Percentiles rank a stretch among this genome's conserved stretches.
These are phyloP conservation scores for Spondyliosoma cantharus DNA, from an alignment of 2,797 vertebrate species.

Conservation along the genomic window DNA sequence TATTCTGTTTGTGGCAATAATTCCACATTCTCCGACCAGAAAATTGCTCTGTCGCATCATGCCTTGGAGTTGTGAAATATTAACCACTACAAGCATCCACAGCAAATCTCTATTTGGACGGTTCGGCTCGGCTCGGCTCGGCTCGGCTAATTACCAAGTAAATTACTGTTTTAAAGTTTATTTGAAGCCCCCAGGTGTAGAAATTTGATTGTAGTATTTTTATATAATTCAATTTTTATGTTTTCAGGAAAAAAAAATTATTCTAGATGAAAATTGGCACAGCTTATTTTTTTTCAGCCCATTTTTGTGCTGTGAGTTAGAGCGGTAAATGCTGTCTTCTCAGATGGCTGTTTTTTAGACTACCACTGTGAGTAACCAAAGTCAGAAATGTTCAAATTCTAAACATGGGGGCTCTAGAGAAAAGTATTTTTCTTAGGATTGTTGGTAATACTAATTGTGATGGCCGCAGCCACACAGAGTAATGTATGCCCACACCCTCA, in stretches of 20 bases:
- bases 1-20: neutral
- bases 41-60: neutral
- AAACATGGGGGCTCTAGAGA: neutral
- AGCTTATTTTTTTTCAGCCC: neutral
- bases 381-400: neutral
- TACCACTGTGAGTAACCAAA: neutral
- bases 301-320: neutral
- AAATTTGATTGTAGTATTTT: neutral
- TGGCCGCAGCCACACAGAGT: no score
- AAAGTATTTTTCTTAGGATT: neutral
- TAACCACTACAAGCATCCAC: neutral
- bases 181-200: neutral
- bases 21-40: neutral
- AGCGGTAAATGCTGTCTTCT: neutral
- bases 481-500: no score
- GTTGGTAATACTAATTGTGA: neutral
- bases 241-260: neutral
- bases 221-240: neutral
- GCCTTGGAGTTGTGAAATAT: neutral
- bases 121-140: no score
- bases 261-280: neutral
- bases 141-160: no score
- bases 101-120: neutral
- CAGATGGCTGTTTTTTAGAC: neutral
- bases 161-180: neutral